Evolutionary conservation across 2,113 vertebrate genomes (phyloP).

Genomic region (Neopipo cinnamomea): DNA sequence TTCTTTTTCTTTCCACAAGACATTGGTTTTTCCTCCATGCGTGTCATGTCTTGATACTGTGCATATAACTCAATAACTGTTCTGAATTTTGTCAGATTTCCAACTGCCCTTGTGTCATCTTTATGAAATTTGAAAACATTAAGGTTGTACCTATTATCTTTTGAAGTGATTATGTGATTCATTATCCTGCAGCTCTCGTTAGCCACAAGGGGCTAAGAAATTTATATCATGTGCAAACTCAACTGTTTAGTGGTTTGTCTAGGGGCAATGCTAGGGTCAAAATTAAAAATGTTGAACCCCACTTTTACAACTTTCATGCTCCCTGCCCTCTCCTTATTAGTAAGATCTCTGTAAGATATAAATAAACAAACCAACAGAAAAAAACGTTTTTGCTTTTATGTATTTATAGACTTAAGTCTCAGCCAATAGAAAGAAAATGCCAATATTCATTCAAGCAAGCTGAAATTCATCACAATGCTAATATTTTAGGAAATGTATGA

Average conservation of each 20-base stretch:
- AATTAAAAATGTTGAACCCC: neutral
- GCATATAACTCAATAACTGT: slow-evolving; percentile 45
- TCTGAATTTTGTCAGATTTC: slow-evolving; percentile 57
- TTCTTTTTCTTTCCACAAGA: slow-evolving; percentile 43
- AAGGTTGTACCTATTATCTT: slow-evolving; percentile 63
- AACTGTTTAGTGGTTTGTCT: slow-evolving; percentile 1
- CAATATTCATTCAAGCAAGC: neutral
- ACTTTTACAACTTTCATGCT: neutral
- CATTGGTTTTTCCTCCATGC: slow-evolving; percentile 12
- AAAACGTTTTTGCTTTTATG: neutral
- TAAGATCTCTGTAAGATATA: neutral
- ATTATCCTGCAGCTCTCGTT: slow-evolving; percentile 58
- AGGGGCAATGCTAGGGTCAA: neutral
- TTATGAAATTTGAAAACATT: slow-evolving; percentile 68
- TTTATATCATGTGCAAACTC: slow-evolving; percentile 18
- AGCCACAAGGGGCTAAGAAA: slow-evolving; percentile 28
- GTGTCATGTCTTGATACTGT: neutral
- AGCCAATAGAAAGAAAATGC: neutral
- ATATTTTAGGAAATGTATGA: neutral
- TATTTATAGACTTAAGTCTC: neutral
- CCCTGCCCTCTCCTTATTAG: neutral
- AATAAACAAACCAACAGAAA: neutral
- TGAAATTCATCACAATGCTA: neutral
- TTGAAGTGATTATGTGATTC: slow-evolving; percentile 70
- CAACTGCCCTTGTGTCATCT: slow-evolving; percentile 65